phyloP scores from a whole-genome alignment of 2,888 invertebrate species.

The Metellina segmentata region DNA sequence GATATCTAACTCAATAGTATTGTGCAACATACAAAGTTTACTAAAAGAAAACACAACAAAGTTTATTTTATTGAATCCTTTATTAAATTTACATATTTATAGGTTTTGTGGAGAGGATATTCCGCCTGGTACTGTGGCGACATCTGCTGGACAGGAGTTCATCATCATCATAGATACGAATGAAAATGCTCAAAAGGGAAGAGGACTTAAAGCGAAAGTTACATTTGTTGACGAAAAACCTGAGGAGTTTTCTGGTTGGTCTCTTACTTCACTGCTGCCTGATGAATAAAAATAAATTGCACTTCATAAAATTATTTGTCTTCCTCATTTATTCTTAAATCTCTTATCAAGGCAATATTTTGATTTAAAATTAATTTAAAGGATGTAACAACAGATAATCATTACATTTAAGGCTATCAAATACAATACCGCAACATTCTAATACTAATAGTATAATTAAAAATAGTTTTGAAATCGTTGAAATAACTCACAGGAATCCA shows the following conservation, averaged over 20 bases:
- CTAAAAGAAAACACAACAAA: not conserved
- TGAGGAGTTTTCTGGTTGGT: not conserved
- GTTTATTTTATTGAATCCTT: not conserved
- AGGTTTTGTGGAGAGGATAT: constrained; percentile 76
- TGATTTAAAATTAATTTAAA: too few species aligned
- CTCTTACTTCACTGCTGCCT: constrained; percentile 21
- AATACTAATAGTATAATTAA: too few species aligned
- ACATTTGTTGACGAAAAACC: constrained; percentile 40
- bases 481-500: too few species aligned
- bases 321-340: not conserved
- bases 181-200: constrained; percentile 41
- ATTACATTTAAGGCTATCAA: too few species aligned
- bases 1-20: too few species aligned
- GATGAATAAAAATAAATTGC: not conserved
- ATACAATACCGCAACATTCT: too few species aligned
- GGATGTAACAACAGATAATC: too few species aligned
- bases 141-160: constrained; percentile 55
- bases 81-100: not conserved
- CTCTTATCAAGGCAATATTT: too few species aligned
- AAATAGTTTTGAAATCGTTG: too few species aligned
- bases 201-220: constrained; percentile 68
- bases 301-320: not conserved
- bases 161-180: constrained; percentile 71
- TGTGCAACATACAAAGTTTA: too few species aligned
- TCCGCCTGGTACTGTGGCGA: constrained; percentile 66